Evolutionary conservation across 2,797 vertebrate genomes (phyloP).

Genomic region (Limosa lapponica): DNA sequence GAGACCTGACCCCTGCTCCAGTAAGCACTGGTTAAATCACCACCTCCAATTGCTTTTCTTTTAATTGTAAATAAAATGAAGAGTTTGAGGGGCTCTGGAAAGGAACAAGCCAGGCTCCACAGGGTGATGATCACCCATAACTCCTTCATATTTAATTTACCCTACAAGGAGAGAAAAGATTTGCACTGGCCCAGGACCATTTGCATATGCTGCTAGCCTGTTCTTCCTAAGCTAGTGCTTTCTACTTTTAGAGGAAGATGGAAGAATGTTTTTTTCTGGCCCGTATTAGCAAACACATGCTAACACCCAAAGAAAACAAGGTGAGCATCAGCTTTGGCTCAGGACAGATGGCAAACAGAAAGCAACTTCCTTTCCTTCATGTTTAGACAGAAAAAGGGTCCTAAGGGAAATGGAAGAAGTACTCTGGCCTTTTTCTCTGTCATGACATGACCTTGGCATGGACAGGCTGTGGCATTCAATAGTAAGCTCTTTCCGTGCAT

Average conservation of each 20-base stretch:
- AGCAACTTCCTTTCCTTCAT: not conserved
- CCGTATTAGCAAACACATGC: not conserved
- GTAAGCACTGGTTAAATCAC: not conserved
- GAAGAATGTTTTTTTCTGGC: not conserved
- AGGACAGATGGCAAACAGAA: not conserved
- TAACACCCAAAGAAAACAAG: not conserved
- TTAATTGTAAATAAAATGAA: not conserved
- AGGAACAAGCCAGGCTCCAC: not conserved
- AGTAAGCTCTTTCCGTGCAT: rapidly evolving
- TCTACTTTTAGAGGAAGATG: not conserved
- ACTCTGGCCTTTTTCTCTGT: not conserved
- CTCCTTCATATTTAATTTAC: not conserved
- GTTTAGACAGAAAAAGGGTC: not conserved
- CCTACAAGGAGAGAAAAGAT: rapidly evolving
- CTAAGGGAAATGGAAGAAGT: not conserved
- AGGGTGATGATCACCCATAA: not conserved
- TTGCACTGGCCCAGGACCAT: rapidly evolving
- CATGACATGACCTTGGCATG: not conserved
- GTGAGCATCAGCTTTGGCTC: not conserved
- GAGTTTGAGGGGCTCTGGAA: not conserved
- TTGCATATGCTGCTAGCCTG: not conserved
- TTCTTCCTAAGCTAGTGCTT: not conserved
- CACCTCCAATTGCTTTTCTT: not conserved
- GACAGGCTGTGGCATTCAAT: not conserved
- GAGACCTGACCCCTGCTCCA: not conserved